Percentiles rank a stretch among this genome's conserved stretches.
phyloP scores from a whole-genome alignment of 1,140 invertebrate species.

The Agraylea sexmaculata region DNA sequence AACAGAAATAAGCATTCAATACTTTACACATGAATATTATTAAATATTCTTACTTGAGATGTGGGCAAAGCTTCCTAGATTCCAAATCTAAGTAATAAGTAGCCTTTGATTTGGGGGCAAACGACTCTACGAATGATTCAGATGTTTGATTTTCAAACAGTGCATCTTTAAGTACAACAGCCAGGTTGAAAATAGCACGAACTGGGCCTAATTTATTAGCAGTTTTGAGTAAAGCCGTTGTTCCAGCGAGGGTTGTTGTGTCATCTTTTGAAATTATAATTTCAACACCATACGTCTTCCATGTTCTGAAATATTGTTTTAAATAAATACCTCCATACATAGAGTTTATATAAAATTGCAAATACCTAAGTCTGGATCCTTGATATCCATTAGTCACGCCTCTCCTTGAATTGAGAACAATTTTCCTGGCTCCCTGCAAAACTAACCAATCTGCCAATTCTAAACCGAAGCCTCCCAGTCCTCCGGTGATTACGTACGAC shows the following conservation, averaged over 20 bases:
- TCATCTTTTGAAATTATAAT: conserved; percentile 52
- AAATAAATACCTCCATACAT: background rate
- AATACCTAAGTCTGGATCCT: conserved; percentile 43
- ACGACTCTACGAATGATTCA: conserved; percentile 43
- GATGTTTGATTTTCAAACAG: conserved; percentile 51
- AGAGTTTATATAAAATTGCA: conserved; percentile 6
- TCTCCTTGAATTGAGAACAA: conserved; percentile 69
- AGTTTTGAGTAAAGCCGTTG: conserved; percentile 47
- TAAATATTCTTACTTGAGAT: conserved; percentile 33
- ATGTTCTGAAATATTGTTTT: conserved; percentile 35
- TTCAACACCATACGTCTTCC: conserved; percentile 49
- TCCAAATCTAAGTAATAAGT: conserved; percentile 48
- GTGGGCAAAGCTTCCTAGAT: conserved; percentile 44
- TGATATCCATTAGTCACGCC: conserved; percentile 76
- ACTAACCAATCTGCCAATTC: conserved; percentile 82
- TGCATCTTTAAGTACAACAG: conserved; percentile 53
- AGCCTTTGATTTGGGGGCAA: conserved; percentile 47
- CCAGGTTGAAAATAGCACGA: conserved; percentile 74
- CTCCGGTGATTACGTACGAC: conserved; percentile 53
- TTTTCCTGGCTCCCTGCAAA: conserved; percentile 59
- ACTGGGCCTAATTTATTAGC: conserved; percentile 50
- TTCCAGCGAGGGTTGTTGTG: conserved; percentile 48
- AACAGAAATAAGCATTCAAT: conserved; percentile 5
- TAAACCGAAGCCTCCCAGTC: conserved; percentile 84
- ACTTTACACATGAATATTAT: conserved; percentile 2